Evolutionary conservation across 2,113 vertebrate species (phyloP).

Genomic region (Cervus canadensis): DNA sequence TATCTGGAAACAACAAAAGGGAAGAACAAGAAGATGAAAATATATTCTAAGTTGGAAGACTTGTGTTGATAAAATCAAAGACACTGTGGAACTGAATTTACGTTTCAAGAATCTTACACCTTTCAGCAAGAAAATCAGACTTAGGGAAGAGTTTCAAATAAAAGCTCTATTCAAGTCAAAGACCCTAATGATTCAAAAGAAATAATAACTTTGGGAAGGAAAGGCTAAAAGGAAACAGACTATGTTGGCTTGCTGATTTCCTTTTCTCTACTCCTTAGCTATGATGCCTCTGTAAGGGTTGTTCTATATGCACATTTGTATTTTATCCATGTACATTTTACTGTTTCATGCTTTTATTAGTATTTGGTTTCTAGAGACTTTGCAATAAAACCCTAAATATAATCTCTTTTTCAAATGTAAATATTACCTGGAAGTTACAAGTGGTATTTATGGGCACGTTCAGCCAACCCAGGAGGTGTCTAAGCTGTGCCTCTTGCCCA

Average conservation of each 20-base stretch:
- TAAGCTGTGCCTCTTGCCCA: not conserved
- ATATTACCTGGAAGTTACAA: not conserved
- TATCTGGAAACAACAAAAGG: not conserved
- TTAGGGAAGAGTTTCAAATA: not conserved
- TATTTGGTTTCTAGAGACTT: not conserved
- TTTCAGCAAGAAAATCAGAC: conserved; percentile 17
- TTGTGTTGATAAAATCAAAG: conserved; percentile 10
- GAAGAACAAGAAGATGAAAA: not conserved
- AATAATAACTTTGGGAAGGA: not conserved
- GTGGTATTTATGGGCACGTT: not conserved
- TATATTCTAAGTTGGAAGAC: not conserved
- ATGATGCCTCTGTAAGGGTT: too few relatives aligned
- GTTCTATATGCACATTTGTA: not conserved
- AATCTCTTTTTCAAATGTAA: not conserved
- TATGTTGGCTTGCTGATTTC: not conserved
- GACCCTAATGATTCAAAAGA: not conserved
- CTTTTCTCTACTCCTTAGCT: not conserved
- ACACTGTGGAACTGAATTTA: not conserved
- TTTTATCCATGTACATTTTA: not conserved
- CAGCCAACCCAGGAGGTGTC: not conserved
- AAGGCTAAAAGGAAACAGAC: not conserved
- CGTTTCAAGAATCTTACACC: not conserved
- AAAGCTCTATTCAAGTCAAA: not conserved
- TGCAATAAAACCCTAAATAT: not conserved
- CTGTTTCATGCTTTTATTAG: not conserved